Evolutionary conservation across 1,140 invertebrate species (phyloP).

Genomic region (Drosophila neocordata): DNA sequence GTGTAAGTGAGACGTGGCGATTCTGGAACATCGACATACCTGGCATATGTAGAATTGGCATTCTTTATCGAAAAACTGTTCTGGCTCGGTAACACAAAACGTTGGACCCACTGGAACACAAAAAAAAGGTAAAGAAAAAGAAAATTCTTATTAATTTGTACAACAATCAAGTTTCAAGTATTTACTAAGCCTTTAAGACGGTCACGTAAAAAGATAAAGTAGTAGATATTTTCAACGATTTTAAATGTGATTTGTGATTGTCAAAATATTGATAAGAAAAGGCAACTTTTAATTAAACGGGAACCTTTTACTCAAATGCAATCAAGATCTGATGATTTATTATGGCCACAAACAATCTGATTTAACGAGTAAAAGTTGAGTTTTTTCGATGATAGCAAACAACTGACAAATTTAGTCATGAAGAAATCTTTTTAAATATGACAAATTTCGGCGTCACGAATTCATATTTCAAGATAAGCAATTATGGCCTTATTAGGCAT

Average conservation of each 20-base stretch:
- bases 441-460: too few species aligned
- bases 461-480: neutral
- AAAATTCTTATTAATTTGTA: neutral
- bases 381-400: too few species aligned
- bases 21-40: constrained; percentile 62
- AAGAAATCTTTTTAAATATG: neutral
- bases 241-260: constrained; percentile 55
- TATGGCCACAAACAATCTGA: neutral
- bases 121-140: constrained; percentile 16
- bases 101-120: constrained; percentile 81
- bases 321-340: neutral
- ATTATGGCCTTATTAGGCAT: too few species aligned
- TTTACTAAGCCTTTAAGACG: constrained; percentile 40
- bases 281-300: constrained; percentile 3
- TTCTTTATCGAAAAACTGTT: constrained; percentile 80
- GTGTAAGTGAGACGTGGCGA: constrained; percentile 17
- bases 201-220: constrained; percentile 71
- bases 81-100: constrained; percentile 77
- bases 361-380: too few species aligned
- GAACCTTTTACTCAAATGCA: neutral
- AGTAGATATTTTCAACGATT: constrained; percentile 27
- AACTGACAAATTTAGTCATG: too few species aligned
- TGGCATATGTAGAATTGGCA: constrained; percentile 80
- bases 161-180: neutral
- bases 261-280: constrained; percentile 32